Percentiles rank a stretch among this genome's conserved stretches.
Evolutionary conservation across 2,113 vertebrate genomes (phyloP).

Genomic region (Cephalopholis sonnerati): DNA sequence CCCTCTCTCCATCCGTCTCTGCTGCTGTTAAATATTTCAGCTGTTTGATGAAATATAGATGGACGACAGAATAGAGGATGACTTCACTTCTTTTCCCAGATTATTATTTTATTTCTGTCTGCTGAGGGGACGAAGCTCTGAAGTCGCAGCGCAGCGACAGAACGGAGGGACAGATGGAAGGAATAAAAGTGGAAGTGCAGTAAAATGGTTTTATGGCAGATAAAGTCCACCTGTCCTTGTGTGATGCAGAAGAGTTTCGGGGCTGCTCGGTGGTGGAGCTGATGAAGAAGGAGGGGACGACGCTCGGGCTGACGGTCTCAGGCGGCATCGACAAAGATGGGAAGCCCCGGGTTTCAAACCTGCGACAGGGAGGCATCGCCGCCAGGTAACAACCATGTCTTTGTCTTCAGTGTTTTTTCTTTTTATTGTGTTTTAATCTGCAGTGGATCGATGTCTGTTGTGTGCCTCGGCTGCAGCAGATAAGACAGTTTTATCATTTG

Average conservation of each 20-base stretch:
- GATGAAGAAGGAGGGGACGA: conserved; percentile 99
- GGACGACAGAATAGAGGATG: conserved; percentile 42
- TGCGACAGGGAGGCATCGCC: conserved; percentile 97
- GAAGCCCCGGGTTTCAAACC: conserved; percentile 96
- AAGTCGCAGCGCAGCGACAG: not conserved
- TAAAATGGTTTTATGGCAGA: not conserved
- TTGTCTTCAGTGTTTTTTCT: too few species aligned
- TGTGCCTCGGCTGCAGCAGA: too few species aligned
- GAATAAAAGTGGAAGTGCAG: not conserved
- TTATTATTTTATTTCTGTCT: conserved; percentile 45
- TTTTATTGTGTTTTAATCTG: not conserved
- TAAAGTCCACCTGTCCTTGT: not conserved
- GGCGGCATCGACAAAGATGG: conserved; percentile 98
- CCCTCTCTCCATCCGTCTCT: not conserved
- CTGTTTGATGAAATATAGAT: conserved; percentile 61
- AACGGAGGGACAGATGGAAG: not conserved
- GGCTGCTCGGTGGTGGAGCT: conserved; percentile 95
- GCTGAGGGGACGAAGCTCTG: not conserved
- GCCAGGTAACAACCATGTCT: conserved; percentile 87
- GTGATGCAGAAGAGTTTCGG: conserved; percentile 93
- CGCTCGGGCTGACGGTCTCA: conserved; percentile 95
- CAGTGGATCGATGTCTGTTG: not conserved
- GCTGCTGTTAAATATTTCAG: conserved; percentile 67
- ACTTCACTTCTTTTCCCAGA: conserved; percentile 38
- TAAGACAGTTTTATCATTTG: too few species aligned